Evolutionary conservation across 2,113 vertebrate species (phyloP).

Genomic region (western clawed frog (Xenopus tropicalis)): DNA sequence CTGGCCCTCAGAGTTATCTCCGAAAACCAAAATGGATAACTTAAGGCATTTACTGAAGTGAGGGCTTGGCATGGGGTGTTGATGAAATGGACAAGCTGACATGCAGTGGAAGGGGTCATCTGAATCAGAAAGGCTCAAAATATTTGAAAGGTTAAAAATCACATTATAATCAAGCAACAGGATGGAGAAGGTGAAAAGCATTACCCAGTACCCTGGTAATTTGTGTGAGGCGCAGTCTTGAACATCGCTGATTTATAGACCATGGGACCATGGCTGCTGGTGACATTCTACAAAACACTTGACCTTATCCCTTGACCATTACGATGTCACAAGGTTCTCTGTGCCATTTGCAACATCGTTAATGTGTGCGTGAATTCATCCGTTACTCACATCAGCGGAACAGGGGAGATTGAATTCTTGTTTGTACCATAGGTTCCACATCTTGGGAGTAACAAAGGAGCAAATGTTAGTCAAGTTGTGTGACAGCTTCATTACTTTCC

Average conservation of each 20-base stretch:
- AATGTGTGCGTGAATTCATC: conserved; percentile 9
- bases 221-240: neutral
- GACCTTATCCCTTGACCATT: conserved; percentile 29
- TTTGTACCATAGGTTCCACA: neutral
- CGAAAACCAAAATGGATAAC: too few species aligned
- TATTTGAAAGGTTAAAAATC: too few species aligned
- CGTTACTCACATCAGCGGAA: conserved; percentile 12
- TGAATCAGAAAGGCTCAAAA: too few species aligned
- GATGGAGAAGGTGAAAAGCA: too few species aligned
- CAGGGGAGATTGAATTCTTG: conserved; percentile 12
- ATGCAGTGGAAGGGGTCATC: too few species aligned
- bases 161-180: too few species aligned
- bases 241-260: neutral
- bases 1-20: too few species aligned
- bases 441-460: conserved; percentile 4
- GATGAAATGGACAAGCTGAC: too few species aligned
- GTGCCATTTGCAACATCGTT: neutral
- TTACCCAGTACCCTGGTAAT: too few species aligned
- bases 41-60: too few species aligned
- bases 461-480: conserved; percentile 31
- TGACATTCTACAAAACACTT: conserved; percentile 16
- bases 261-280: neutral
- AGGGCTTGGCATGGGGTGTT: too few species aligned
- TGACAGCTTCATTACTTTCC: conserved; percentile 4
- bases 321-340: neutral